Evolutionary conservation across 2,797 vertebrate species (phyloP).

Genomic region (Hoplostethus atlanticus): DNA sequence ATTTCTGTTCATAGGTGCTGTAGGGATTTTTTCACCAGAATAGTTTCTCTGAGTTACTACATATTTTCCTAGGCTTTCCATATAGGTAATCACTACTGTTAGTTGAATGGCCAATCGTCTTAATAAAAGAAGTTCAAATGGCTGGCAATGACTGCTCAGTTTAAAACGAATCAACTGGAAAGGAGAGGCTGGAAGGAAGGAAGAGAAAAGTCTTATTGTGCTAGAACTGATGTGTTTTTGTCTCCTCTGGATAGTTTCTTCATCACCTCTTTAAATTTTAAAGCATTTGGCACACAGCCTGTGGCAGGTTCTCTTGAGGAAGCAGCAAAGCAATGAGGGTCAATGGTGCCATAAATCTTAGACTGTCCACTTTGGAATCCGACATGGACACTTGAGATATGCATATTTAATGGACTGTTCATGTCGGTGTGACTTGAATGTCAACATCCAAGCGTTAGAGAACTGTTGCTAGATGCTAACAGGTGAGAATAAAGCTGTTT

Average conservation of each 20-base stretch:
- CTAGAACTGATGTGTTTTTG: slow-evolving; percentile 88
- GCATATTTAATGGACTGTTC: slow-evolving; percentile 76
- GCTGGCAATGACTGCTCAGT: slow-evolving; percentile 51
- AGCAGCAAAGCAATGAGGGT: slow-evolving; percentile 87
- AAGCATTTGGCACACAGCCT: slow-evolving; percentile 91
- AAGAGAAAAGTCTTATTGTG: slow-evolving; percentile 79
- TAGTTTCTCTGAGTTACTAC: slow-evolving; percentile 31
- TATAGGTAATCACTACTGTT: slow-evolving; percentile 48
- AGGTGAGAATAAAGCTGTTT: slow-evolving; percentile 56
- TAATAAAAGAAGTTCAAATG: slow-evolving; percentile 49
- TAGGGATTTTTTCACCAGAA: slow-evolving; percentile 28
- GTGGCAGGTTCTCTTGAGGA: slow-evolving; percentile 91
- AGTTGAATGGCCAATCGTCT: slow-evolving; percentile 53
- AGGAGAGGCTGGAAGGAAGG: slow-evolving; percentile 51
- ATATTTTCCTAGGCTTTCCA: slow-evolving; percentile 60
- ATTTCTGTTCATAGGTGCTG: slow-evolving; percentile 51
- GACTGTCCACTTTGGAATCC: slow-evolving; percentile 84
- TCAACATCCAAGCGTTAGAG: slow-evolving; percentile 52
- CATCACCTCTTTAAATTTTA: slow-evolving; percentile 99
- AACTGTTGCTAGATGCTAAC: slow-evolving; percentile 64
- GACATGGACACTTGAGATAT: slow-evolving; percentile 76
- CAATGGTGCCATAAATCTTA: slow-evolving; percentile 89
- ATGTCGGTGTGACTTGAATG: slow-evolving; percentile 63
- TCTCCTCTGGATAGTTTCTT: slow-evolving; percentile 96
- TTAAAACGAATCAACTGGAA: slow-evolving; percentile 56